These are phyloP conservation scores for Saturnia japonica DNA, from an alignment of 2,888 invertebrate species.

Conservation along the genomic window DNA sequence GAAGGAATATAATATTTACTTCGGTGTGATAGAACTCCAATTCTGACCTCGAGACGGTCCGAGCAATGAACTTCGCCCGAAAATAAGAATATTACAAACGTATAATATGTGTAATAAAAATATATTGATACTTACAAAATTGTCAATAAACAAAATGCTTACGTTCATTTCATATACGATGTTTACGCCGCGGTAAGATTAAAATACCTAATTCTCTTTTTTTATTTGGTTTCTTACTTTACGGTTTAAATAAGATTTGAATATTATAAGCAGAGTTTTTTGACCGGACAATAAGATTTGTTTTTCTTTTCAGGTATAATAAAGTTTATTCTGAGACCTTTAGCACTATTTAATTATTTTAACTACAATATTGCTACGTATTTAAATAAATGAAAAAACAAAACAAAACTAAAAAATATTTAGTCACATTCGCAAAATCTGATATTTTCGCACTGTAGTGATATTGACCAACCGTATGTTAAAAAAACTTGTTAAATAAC, in stretches of 20 bases:
- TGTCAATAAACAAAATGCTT: conserved; percentile 22
- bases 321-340: background rate
- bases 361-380: background rate
- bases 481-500: conserved; percentile 5
- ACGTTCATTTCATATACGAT: background rate
- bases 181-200: background rate
- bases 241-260: background rate
- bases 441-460: background rate
- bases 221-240: background rate
- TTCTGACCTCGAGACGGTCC: conserved; percentile 46
- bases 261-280: background rate
- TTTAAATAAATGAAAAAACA: background rate
- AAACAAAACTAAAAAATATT: too few relatives aligned
- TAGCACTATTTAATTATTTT: background rate
- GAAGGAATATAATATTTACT: too few relatives aligned
- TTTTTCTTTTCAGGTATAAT: background rate
- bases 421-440: background rate
- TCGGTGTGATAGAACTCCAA: conserved; percentile 16
- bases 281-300: background rate
- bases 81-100: conserved; percentile 23
- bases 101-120: conserved; percentile 22
- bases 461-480: background rate
- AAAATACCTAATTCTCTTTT: background rate
- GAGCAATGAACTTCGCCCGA: conserved; percentile 44
- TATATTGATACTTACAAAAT: conserved; percentile 22